Evolutionary conservation across 2,888 invertebrate species (phyloP).

Genomic region (Heliconius charithonia): DNA sequence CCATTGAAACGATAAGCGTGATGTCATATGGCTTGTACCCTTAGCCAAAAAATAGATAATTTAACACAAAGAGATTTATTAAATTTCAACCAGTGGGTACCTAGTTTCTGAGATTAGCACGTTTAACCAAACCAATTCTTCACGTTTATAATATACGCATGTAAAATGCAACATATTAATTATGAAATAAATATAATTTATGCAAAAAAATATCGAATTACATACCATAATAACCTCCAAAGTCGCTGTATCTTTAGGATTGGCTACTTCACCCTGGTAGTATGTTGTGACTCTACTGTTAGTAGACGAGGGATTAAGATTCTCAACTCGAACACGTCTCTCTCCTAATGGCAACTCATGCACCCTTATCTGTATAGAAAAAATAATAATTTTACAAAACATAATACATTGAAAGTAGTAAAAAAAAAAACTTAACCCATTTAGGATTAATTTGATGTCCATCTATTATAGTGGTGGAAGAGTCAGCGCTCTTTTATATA

Average conservation of each 20-base stretch:
- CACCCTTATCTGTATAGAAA: constrained; percentile 79
- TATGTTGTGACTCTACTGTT: constrained; percentile 94
- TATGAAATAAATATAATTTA: too few relatives aligned
- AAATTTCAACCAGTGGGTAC: background rate
- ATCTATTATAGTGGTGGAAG: too few relatives aligned
- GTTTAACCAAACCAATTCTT: too few relatives aligned
- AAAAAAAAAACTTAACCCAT: too few relatives aligned
- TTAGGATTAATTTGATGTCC: too few relatives aligned
- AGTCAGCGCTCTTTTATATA: too few relatives aligned
- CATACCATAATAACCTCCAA: constrained; percentile 89
- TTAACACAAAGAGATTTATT: background rate
- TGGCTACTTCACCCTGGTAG: constrained; percentile 89
- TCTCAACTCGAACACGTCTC: constrained; percentile 86
- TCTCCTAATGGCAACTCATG: constrained; percentile 87
- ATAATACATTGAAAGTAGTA: too few relatives aligned
- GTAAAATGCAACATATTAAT: too few relatives aligned
- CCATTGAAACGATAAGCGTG: too few relatives aligned
- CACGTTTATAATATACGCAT: background rate
- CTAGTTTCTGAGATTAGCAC: background rate
- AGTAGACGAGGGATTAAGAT: constrained; percentile 88
- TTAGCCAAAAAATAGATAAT: too few relatives aligned
- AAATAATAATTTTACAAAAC: background rate
- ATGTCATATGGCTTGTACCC: too few relatives aligned
- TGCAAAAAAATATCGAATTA: background rate
- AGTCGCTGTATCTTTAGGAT: constrained; percentile 84